Base-by-base conservation (phyloP, 2,888 invertebrate genomes). In the Drepana falcataria region DNA sequence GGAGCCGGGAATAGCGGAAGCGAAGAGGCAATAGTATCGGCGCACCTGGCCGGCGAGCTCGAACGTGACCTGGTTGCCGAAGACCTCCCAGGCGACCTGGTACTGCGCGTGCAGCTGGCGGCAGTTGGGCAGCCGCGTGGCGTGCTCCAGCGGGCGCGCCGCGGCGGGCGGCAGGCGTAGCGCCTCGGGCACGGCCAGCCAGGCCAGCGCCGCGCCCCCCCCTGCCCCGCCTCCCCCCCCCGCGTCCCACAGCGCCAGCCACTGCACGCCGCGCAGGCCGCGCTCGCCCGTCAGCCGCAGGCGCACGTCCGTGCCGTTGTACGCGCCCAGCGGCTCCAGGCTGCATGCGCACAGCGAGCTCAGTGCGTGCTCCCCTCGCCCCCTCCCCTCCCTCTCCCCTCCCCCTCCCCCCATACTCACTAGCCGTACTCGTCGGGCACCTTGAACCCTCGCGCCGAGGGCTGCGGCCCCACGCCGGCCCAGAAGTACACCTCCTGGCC, bases 371-470 rank as follows among this genome's bases (percentile, higher is more conserved):
- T n/a, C n/a, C 21, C 21, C 21, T 21, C 21, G 21, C 21, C 21
- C 21, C 21, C 21, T 21, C 0, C 21, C 21, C 21, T 21, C 21
- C 21, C 21, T 0, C 1, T 21, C 21, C 21, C 21, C 21, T 21
- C 21, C 21, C 21, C 21, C 21, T 21, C 21, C 0, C 0, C 21
- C 21, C 21, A 47, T 56, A 93, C 96, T 95, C 86, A 97, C 97
- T 97, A 98, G 92, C 98, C 98, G 70, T 95, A 93, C 83, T 98
- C 97, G 82, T 98, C 97, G 0, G 97, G 97, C 60, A 98, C 94
- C 86, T 95, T 95, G 64, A 87, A 90, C 0, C 97, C 98, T 69
- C 95, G 94, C 49, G 95, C 93, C 7, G 95, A 95, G 0, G 97
- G 97, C 75, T 97, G 96, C 35, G 97, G 95, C 0, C 97, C 97